Conservation (phyloP, 2,888 invertebrate species). For the Mimumesa dahlbomi region DNA sequence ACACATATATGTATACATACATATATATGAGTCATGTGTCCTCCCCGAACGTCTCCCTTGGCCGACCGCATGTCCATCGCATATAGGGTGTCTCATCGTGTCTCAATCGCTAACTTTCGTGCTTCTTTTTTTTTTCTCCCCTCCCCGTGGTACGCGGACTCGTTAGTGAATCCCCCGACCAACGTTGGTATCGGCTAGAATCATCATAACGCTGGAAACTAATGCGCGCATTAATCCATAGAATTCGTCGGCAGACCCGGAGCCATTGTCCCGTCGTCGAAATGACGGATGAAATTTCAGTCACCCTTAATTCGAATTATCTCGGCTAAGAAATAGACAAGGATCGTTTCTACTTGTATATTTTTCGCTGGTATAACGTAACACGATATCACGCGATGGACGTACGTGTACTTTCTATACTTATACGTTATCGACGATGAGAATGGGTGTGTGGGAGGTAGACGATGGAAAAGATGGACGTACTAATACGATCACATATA, state of each 20-base stretch:
- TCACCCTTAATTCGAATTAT: not conserved
- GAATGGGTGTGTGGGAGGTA: too few relatives aligned
- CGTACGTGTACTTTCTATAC: too few relatives aligned
- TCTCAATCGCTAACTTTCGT: conserved; percentile 72
- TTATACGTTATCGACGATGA: too few relatives aligned
- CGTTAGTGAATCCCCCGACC: conserved; percentile 62
- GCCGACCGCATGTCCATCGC: conserved; percentile 72
- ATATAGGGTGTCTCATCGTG: conserved; percentile 71
- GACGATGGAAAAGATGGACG: too few relatives aligned
- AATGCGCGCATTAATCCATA: conserved; percentile 30
- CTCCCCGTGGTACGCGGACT: conserved; percentile 66
- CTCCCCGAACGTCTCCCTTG: conserved; percentile 67
- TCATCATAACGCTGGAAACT: conserved; percentile 65
- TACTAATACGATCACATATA: too few relatives aligned
- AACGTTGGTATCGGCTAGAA: conserved; percentile 64
- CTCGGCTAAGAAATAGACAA: too few relatives aligned
- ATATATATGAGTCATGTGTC: conserved; percentile 77
- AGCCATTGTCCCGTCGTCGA: not conserved
- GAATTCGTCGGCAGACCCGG: not conserved
- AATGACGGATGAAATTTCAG: conserved; percentile 33
- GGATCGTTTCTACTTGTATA: too few relatives aligned
- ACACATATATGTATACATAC: too few relatives aligned
- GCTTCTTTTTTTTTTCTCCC: conserved; percentile 73
- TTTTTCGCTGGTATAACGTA: too few relatives aligned
- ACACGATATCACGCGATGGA: too few relatives aligned